Evolutionary conservation across 2,113 vertebrate species (phyloP), one percentile per base, ranked within the genome.

Genomic region (Eptesicus fuscus): DNA sequence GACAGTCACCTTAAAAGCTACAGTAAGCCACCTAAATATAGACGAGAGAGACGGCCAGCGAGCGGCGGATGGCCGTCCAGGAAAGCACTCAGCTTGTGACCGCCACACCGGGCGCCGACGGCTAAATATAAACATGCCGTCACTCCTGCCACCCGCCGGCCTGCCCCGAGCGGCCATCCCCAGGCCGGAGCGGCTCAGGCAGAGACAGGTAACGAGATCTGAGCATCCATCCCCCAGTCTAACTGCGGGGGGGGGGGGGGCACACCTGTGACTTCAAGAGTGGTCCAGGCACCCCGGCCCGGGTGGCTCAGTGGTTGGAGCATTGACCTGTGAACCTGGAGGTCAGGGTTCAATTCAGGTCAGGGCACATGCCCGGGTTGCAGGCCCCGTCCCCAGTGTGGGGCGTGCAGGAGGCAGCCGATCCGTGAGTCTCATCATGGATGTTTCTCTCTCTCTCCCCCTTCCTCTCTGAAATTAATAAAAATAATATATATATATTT

Each of bases 61-160:
- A 65, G 8, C 22, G 59, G 22, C 7, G 22, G 9, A 28, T 61
- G 23, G 59, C 22, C 74, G 84, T 49, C 35, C 69, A 88, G 83
- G 18, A 77, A 88, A 90, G 88, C 82, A 95, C 53, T 88, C 73
- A 90, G 69, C 95, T 70, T 96, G 95, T 95, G 93, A 96, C 93
- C 88, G 74, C 93, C 86, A 93, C 84, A 47, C 25, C 88, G 30
- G 1, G 80, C 88, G 92, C 95, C 93, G 76, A 96, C n/a, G 53
- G 93, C 95, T 97, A 97, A 97, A 97, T 97, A 97, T 96, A 97
- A 97, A 85, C 20, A 70, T 94, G 79, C 85, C 35, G 47, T 96
- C 96, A 93, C 63, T 28, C 76, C 12, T 30, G 32, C 51, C 83
- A 42, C 79, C 61, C 49, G 49, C 13, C 13, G 49, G 49, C 78